These are phyloP conservation scores for Acanthosepion esculentum DNA, from an alignment of 2,888 invertebrate genomes.

Conservation along the genomic window DNA sequence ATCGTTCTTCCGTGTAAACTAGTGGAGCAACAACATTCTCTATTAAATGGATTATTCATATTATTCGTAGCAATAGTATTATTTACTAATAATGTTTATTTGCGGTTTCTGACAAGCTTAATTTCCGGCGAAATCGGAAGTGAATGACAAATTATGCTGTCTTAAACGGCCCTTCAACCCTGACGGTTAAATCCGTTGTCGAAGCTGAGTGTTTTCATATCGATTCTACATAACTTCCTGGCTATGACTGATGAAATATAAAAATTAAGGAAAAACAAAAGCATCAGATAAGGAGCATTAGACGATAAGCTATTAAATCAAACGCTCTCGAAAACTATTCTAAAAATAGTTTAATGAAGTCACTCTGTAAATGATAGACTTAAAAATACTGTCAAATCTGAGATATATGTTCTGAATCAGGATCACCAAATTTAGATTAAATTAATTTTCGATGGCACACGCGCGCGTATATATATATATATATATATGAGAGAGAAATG, in stretches of 20 bases:
- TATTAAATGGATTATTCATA: too few species aligned
- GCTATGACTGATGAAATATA: slow-evolving; percentile 6
- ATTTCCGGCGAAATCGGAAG: background rate
- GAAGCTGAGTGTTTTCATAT: background rate
- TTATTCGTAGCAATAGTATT: too few species aligned
- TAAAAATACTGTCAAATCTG: too few species aligned
- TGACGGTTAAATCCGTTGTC: background rate
- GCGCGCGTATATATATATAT: too few species aligned
- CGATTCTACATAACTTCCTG: background rate
- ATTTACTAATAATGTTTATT: too few species aligned
- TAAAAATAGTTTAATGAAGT: background rate
- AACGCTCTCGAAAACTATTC: background rate
- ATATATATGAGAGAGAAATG: too few species aligned
- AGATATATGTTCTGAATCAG: too few species aligned
- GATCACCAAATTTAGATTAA: too few species aligned
- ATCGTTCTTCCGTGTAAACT: too few species aligned
- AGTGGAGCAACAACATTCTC: too few species aligned
- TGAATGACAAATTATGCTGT: background rate
- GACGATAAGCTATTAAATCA: background rate
- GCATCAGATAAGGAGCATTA: background rate
- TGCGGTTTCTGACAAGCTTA: background rate
- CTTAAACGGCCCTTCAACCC: background rate
- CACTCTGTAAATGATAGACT: background rate
- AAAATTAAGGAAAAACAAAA: background rate
- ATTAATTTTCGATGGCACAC: too few species aligned